Conservation (phyloP, 2,888 invertebrate genomes). For the Altica lythri region DNA sequence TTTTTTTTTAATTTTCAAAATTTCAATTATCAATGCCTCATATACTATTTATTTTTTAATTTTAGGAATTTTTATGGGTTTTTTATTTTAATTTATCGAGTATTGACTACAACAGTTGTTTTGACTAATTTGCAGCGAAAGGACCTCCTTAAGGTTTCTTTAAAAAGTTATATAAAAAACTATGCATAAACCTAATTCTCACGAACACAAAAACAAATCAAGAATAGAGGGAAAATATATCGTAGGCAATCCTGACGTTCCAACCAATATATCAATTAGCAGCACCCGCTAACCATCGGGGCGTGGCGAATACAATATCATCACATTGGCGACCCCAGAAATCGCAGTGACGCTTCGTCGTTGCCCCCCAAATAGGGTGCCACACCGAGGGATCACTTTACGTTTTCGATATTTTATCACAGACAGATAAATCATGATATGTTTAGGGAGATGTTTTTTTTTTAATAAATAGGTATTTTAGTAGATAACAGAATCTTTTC, state of each 20-base stretch:
- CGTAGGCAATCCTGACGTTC: slow-evolving; percentile 43
- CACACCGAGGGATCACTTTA: background rate
- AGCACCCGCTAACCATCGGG: slow-evolving; percentile 54
- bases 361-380: background rate
- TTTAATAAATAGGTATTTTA: too few species aligned
- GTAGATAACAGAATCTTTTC: too few species aligned
- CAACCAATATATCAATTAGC: slow-evolving; percentile 56
- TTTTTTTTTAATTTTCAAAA: too few species aligned
- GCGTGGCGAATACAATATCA: slow-evolving; percentile 50
- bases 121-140: too few species aligned
- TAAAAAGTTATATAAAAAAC: too few species aligned
- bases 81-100: too few species aligned
- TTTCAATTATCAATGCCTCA: too few species aligned
- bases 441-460: too few species aligned
- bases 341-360: slow-evolving; percentile 8
- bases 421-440: background rate
- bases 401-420: slow-evolving; percentile 1
- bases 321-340: slow-evolving; percentile 30
- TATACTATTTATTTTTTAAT: too few species aligned
- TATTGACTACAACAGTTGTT: too few species aligned
- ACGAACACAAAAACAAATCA: slow-evolving; percentile 35
- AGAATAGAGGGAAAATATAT: slow-evolving; percentile 32
- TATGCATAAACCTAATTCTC: slow-evolving; percentile 41
- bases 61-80: too few species aligned
- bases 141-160: too few species aligned